Evolutionary conservation across 2,113 vertebrate genomes (phyloP), one percentile per base, ranked within the genome.

Genomic region (Columba livia): DNA sequence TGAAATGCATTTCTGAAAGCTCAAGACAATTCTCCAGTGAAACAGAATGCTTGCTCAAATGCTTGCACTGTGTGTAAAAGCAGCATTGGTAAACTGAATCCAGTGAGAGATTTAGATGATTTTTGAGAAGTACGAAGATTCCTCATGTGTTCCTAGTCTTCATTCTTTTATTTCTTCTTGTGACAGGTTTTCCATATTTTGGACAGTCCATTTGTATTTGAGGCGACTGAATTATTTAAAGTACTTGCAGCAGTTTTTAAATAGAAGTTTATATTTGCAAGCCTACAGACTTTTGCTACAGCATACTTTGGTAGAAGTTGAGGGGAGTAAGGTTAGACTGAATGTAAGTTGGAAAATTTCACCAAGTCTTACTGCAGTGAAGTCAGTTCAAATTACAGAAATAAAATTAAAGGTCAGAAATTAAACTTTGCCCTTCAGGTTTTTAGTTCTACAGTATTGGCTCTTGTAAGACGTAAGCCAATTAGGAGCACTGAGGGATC

Each of bases 321-420:
- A 28, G 2, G 0, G 15, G 10, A 65, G 1, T 60, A 26, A 53
- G 15, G 16, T 2, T 4, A 80, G 16, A 65, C 6, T 42, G 34
- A 66, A 84, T 25, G 60, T 80, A 92, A 84, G 38, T 4, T 65
- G 19, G 62, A 92, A 86, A 84, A n/a, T 19, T 36, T 74, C 18
- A 80, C 5, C 4, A 57, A 62, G 18, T 44, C 38, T 92, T 62
- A 40, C 6, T 44, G 13, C 18, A 77, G 26, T 26, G 23, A 69
- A 85, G 24, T 28, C 51, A 48, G 24, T 53, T 69, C 18, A 19
- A 83, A 53, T 61, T 40, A 54, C 5, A 78, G 54, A 89, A 94
- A 62, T 61, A 57, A 83, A 90, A 78, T 31, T 61, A 48, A 61
- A 94, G 19, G 18, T 78, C 58, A 73, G 57, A 96, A 93, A 88